Conservation (phyloP, 2,797 vertebrate genomes). For the Babyrousa celebensis region DNA sequence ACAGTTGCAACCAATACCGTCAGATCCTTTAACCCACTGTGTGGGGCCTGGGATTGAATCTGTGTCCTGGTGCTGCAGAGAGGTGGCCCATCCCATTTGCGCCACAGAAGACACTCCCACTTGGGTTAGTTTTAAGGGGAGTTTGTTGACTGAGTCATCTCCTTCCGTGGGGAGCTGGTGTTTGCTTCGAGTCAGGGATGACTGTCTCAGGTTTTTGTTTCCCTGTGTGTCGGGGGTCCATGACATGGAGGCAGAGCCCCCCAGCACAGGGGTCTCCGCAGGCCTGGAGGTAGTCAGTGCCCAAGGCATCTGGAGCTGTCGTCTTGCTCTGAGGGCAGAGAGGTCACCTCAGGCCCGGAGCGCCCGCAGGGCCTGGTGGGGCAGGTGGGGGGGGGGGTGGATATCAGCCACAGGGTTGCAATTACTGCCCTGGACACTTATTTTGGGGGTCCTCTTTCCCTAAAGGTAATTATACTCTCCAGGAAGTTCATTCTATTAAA, state of each 20-base stretch:
- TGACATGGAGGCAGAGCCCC: not conserved
- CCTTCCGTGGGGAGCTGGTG: not conserved
- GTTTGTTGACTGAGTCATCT: not conserved
- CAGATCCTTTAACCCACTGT: no score
- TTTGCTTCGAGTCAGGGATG: not conserved
- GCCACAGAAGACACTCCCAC: no score
- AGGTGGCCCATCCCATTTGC: no score
- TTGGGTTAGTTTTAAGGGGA: not conserved
- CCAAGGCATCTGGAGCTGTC: not conserved
- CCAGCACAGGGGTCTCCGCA: fast-evolving
- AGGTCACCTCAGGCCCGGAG: not conserved
- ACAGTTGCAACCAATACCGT: no score
- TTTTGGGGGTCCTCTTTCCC: not conserved
- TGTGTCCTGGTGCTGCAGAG: no score
- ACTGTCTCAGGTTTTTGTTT: not conserved
- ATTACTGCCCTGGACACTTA: fast-evolving
- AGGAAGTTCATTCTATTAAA: not conserved
- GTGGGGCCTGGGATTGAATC: no score
- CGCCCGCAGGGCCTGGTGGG: not conserved
- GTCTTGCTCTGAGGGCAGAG: not conserved
- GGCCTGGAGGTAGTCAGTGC: no score
- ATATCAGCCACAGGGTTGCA: no score
- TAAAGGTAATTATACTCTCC: not conserved
- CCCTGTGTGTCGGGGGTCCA: not conserved
- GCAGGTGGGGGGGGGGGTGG: no score